Percentiles rank a stretch among this genome's conserved stretches.
phyloP scores from a whole-genome alignment of 1,140 invertebrate species.

The Saccostrea glomerata region DNA sequence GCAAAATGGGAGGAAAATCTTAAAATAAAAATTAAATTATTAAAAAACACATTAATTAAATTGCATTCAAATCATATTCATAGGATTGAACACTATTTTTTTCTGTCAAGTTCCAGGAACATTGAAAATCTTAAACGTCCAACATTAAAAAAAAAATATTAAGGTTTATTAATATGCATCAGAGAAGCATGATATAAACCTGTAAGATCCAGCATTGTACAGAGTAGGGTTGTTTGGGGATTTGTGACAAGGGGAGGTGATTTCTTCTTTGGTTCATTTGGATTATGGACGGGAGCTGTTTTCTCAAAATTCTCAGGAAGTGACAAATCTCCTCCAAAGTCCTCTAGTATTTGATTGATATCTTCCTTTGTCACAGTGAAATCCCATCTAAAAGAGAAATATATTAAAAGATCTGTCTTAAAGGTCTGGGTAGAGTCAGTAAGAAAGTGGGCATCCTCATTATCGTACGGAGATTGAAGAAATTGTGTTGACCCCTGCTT shows the following conservation, averaged over 20 bases:
- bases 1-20: too few species aligned
- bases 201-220: conserved; percentile 87
- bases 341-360: conserved; percentile 83
- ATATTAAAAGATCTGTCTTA: background rate
- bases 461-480: too few species aligned
- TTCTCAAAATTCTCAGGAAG: conserved; percentile 88
- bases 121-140: too few species aligned
- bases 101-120: too few species aligned
- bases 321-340: conserved; percentile 84
- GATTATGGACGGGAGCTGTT: conserved; percentile 85
- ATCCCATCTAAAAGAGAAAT: conserved; percentile 81
- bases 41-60: background rate
- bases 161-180: too few species aligned
- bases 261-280: conserved; percentile 70
- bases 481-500: too few species aligned
- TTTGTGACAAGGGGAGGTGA: conserved; percentile 80
- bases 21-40: background rate
- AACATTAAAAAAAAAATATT: too few species aligned
- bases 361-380: conserved; percentile 89
- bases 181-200: background rate
- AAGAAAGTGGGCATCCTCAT: too few species aligned
- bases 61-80: too few species aligned
- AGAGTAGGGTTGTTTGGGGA: conserved; percentile 90
- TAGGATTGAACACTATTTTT: too few species aligned
- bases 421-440: too few species aligned